Evolutionary conservation across 2,797 vertebrate genomes (phyloP).

Genomic region (Scyliorhinus canicula): DNA sequence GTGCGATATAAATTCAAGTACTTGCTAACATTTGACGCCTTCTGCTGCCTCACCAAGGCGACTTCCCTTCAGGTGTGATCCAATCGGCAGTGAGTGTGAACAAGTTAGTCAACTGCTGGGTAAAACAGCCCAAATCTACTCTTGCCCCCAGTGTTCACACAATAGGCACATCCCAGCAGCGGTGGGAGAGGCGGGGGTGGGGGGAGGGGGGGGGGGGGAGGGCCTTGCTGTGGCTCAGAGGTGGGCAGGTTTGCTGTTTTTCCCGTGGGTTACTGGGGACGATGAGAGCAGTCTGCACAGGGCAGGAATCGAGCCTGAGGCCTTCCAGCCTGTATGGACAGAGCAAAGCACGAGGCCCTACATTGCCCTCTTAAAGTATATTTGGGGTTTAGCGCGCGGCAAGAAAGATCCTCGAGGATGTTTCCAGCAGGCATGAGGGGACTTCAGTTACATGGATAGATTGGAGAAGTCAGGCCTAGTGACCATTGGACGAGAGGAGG

Average conservation of each 20-base stretch:
- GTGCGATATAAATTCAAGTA: background rate
- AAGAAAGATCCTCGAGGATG: no score
- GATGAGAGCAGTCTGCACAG: background rate
- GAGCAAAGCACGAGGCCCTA: background rate
- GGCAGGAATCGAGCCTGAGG: background rate
- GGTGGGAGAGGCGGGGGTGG: no score
- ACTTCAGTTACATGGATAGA: no score
- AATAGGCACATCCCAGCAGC: background rate
- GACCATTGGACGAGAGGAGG: no score
- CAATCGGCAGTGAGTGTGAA: background rate
- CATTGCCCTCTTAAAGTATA: background rate
- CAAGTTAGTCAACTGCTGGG: background rate
- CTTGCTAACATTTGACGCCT: no score
- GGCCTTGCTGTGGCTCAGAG: background rate
- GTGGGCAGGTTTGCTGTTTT: background rate
- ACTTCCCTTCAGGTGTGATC: background rate
- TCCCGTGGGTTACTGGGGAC: background rate
- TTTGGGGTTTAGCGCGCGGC: background rate
- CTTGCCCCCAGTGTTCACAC: background rate
- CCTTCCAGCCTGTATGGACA: background rate
- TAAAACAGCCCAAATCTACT: background rate
- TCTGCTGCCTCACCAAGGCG: background rate
- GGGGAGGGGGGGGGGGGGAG: no score
- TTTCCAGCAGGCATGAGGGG: no score
- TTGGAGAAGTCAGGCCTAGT: no score